A percentile compares a stretch with the other conserved stretches of the same genome.
Conservation (phyloP, 2,888 invertebrate species). For the Cylindroiulus punctatus region DNA sequence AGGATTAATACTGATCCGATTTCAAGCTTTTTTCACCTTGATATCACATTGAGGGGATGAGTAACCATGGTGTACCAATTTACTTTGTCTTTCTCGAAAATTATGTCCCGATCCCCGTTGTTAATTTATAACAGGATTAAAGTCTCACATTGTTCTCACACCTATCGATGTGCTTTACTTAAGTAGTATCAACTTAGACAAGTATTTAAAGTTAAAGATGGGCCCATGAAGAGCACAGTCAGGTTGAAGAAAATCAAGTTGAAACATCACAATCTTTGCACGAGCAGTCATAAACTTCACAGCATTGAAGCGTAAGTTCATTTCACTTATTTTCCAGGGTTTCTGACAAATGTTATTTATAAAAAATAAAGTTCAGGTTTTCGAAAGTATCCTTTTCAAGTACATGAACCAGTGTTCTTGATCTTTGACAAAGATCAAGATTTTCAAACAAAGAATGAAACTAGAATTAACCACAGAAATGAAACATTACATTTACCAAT, state of each 20-base stretch:
- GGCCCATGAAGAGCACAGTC: neutral
- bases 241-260: neutral
- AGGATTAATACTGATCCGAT: neutral
- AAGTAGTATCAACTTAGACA: neutral
- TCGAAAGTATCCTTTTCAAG: no score
- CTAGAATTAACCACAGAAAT: no score
- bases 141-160: neutral
- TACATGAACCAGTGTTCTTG: no score
- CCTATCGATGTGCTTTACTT: neutral
- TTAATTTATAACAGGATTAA: neutral
- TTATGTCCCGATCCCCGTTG: neutral
- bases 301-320: neutral
- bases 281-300: neutral
- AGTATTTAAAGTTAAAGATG: conserved; percentile 24
- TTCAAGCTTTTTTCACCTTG: neutral
- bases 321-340: neutral
- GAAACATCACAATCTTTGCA: no score
- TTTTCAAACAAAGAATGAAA: no score
- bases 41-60: neutral
- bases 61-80: neutral
- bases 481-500: no score
- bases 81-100: neutral
- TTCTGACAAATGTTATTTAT: no score
- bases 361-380: no score
- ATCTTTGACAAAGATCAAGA: no score